Conservation (phyloP, 2,888 invertebrate genomes). For the Apomyelois bistriatella region DNA sequence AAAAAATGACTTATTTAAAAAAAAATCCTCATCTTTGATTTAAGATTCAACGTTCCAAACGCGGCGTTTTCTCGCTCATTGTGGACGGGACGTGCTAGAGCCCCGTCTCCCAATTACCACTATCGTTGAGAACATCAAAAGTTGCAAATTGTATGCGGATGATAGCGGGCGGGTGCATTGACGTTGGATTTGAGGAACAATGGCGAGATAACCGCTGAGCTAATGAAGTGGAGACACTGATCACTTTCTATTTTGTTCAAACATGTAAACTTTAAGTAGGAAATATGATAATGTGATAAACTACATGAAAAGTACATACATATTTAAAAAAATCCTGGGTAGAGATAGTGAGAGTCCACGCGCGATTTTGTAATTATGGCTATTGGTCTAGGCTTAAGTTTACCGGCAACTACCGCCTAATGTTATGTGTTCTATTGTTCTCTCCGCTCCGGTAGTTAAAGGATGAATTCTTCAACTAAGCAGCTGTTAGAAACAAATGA, state of each 20-base stretch:
- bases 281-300: neutral
- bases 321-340: no score
- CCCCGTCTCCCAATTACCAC: constrained; percentile 59
- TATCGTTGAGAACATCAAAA: constrained; percentile 70
- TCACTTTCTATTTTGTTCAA: constrained; percentile 1
- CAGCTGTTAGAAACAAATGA: no score
- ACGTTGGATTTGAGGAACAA: constrained; percentile 49
- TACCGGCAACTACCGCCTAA: no score
- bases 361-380: no score
- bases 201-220: constrained; percentile 22
- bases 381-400: no score
- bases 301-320: no score
- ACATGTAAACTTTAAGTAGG: neutral
- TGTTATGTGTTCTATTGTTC: no score
- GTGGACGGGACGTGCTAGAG: constrained; percentile 14
- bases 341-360: no score
- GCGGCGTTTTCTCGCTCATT: constrained; percentile 16
- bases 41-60: neutral
- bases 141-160: constrained; percentile 59
- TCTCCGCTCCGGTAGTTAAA: no score
- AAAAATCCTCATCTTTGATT: neutral
- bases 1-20: no score
- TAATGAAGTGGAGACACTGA: constrained; percentile 8
- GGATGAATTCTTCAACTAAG: no score
- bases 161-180: constrained; percentile 46